phyloP scores from a whole-genome alignment of 2,888 invertebrate species.

The Acleris holmiana region DNA sequence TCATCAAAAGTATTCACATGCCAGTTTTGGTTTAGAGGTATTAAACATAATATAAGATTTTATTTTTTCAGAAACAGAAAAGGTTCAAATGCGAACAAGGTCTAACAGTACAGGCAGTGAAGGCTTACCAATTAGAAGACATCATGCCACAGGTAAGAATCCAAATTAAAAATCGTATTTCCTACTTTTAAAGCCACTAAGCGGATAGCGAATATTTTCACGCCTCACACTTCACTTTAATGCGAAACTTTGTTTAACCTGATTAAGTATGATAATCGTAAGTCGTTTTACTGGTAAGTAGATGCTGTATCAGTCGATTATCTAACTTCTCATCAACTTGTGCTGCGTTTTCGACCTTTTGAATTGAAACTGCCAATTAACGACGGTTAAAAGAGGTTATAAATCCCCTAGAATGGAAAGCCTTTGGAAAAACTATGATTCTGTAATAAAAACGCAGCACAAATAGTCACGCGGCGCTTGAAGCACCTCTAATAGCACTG shows the following conservation, averaged over 20 bases:
- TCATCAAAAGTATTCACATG: too few species aligned
- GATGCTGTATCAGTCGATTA: slow-evolving; percentile 14
- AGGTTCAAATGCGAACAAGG: slow-evolving; percentile 83
- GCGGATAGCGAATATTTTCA: slow-evolving; percentile 11
- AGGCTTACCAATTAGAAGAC: slow-evolving; percentile 84
- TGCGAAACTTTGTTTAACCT: neutral
- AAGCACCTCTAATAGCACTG: slow-evolving; percentile 74
- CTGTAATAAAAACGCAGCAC: slow-evolving; percentile 39
- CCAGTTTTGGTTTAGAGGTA: too few species aligned
- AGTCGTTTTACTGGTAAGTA: slow-evolving; percentile 35
- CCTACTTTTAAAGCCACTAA: neutral
- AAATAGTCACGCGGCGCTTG: slow-evolving; percentile 50
- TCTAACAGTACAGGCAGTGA: slow-evolving; percentile 84
- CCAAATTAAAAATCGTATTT: neutral
- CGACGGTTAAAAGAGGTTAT: too few species aligned
- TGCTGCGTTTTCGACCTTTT: slow-evolving; percentile 43
- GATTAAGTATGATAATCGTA: slow-evolving; percentile 11
- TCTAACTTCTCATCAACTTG: slow-evolving; percentile 38
- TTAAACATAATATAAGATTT: neutral
- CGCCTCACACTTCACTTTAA: slow-evolving; percentile 8
- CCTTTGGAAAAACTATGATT: neutral
- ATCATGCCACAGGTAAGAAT: slow-evolving; percentile 79
- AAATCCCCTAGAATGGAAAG: neutral
- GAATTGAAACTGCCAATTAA: too few species aligned
- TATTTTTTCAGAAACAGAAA: slow-evolving; percentile 74